Percentiles rank a stretch among this genome's conserved stretches.
Conservation (phyloP, 2,888 invertebrate species). For the Thysanoteuthis rhombus region DNA sequence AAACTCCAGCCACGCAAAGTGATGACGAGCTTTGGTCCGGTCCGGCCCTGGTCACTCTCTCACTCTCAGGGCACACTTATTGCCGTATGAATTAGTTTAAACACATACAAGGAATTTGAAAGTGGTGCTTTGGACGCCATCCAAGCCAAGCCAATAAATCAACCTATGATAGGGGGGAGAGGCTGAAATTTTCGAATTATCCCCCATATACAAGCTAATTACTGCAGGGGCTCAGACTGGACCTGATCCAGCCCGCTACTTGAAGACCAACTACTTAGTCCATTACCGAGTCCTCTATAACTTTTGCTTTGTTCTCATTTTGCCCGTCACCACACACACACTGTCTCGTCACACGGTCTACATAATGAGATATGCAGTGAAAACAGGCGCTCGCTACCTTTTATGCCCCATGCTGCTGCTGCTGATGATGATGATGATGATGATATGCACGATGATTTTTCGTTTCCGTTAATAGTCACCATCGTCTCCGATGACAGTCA, state of each 20-base stretch:
- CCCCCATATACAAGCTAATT: constrained; percentile 12
- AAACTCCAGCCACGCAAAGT: not conserved
- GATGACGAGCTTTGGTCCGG: constrained; percentile 12
- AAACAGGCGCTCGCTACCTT: not conserved
- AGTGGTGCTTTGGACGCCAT: not conserved
- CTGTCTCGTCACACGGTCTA: not conserved
- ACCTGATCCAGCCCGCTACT: not conserved
- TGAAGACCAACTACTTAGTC: constrained; percentile 12
- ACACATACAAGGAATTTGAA: not conserved
- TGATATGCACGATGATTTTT: no score
- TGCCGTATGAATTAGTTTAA: constrained; percentile 12
- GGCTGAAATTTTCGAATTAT: constrained; percentile 12
- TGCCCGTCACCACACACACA: not conserved
- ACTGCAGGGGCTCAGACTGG: not conserved
- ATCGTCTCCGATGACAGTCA: no score
- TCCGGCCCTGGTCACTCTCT: not conserved
- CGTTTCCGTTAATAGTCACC: no score
- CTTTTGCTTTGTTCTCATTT: not conserved
- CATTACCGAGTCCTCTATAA: not conserved
- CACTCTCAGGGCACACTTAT: constrained; percentile 12
- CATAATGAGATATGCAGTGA: not conserved
- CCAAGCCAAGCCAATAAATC: constrained; percentile 12
- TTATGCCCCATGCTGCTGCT: no score
- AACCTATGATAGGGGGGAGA: not conserved
- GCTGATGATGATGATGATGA: no score